These are phyloP conservation scores for Cydia pomonella DNA, from an alignment of 1,140 invertebrate species.

Conservation along the genomic window DNA sequence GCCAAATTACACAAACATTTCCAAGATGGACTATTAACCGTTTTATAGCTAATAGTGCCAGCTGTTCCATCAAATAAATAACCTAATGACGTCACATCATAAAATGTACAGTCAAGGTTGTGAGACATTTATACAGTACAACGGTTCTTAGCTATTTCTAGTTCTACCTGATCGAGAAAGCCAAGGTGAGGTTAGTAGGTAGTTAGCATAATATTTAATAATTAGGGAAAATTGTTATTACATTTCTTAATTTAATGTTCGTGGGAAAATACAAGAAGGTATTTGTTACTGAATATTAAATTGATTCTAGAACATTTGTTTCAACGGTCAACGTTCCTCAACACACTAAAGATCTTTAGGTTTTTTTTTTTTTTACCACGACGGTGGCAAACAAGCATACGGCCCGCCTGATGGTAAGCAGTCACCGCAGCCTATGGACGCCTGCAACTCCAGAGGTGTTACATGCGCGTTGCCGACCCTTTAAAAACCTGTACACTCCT, in stretches of 20 bases:
- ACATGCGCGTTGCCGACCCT: no score
- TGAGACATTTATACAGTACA: not conserved
- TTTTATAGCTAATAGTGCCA: conserved; percentile 17
- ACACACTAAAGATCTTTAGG: no score
- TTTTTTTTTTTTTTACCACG: no score
- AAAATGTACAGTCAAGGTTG: conserved; percentile 16
- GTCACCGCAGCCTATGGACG: no score
- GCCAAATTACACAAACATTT: conserved; percentile 28
- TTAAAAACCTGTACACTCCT: no score
- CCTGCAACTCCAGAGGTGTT: no score
- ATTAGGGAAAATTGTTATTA: not conserved
- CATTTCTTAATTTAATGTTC: not conserved
- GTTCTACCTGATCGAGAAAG: conserved; percentile 14
- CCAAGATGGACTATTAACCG: conserved; percentile 7
- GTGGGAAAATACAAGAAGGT: not conserved
- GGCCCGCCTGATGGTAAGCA: no score
- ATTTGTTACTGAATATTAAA: not conserved
- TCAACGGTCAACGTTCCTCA: no score
- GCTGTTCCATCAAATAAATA: conserved; percentile 29
- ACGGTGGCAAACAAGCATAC: no score
- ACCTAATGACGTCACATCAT: conserved; percentile 14
- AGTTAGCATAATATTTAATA: not conserved
- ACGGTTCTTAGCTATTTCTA: conserved; percentile 11
- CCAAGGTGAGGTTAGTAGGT: conserved; percentile 12
- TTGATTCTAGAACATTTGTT: no score